Percentiles rank a stretch among this genome's conserved stretches.
These are phyloP conservation scores for Rallus crepitans DNA, from an alignment of 2,797 vertebrate species.

Conservation along the genomic window DNA sequence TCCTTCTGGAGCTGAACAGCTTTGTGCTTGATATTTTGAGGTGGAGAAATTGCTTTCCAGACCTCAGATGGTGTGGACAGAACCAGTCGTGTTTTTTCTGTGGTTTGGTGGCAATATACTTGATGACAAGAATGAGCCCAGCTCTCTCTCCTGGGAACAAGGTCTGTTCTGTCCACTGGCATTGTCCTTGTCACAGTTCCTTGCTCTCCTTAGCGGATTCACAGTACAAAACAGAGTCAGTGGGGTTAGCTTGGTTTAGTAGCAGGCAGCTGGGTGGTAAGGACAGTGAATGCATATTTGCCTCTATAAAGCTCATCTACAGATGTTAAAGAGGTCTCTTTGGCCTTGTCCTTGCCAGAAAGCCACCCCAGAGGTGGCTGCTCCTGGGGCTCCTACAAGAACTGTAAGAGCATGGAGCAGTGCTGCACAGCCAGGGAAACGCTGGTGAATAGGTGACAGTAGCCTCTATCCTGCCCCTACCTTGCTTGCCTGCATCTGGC, in stretches of 20 bases:
- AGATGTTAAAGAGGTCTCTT: neutral
- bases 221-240: neutral
- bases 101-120: neutral
- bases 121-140: neutral
- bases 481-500: neutral
- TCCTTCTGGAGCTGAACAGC: neutral
- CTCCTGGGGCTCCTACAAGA: neutral
- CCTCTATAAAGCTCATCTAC: neutral
- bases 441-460: neutral
- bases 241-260: neutral
- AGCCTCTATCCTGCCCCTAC: neutral
- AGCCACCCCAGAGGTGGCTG: neutral
- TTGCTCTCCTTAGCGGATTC: neutral
- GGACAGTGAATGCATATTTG: neutral
- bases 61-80: neutral
- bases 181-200: neutral
- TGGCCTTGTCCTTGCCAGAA: neutral
- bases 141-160: neutral
- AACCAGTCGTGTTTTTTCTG: neutral
- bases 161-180: neutral
- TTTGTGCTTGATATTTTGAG: neutral
- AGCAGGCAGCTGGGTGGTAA: neutral
- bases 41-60: neutral
- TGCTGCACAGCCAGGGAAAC: neutral
- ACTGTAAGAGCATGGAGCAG: rapidly evolving